Evolutionary conservation across 2,888 invertebrate species (phyloP), one percentile per base, ranked within the genome.

Genomic region (Diarsia dahlii): DNA sequence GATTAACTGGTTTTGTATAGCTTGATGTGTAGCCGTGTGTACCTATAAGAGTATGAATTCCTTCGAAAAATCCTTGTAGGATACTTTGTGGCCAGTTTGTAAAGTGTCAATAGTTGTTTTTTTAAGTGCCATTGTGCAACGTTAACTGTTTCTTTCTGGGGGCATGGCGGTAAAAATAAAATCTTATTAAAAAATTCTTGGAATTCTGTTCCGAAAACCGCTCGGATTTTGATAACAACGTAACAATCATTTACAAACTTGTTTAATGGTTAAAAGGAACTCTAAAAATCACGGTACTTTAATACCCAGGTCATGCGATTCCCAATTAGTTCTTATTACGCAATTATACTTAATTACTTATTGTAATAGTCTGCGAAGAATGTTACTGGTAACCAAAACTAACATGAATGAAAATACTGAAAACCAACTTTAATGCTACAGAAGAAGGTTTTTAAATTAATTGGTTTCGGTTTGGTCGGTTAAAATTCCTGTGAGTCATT

Each of bases 341-440:
- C 78, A 84, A 81, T 82, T 84, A n/a, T n/a, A 82, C 58, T 65
- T 69, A 76, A 76, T 80, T 80, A 74, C 70, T 77, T 68, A 72
- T 76, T 48, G 68, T 69, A 34, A 54, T 63, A 45, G 39, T 52
- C n/a, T 20, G 45, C 46, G 48, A 75, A 62, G 48, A 68, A 77
- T 65, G 39, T 66, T 81, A 52, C 18, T 28, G 13, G 46, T 50
- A 54, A 52, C 46, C 69, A 50, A 70, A 69, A 64, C 20, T 58
- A 23, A 28, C 28, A 28, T 28, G 28, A 28, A 28, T 2, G 28
- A 28, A 28, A 28, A 28, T 28, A 28, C 28, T 28, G 2, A 28
- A 28, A 28, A 28, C 28, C 28, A 28, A 28, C 76, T 63, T 72
- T 60, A 67, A 34, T 4, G 0, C 10, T 2, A 12, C 52, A 10